Evolutionary conservation across 2,888 invertebrate genomes (phyloP).

Genomic region (Apodemia mormo): DNA sequence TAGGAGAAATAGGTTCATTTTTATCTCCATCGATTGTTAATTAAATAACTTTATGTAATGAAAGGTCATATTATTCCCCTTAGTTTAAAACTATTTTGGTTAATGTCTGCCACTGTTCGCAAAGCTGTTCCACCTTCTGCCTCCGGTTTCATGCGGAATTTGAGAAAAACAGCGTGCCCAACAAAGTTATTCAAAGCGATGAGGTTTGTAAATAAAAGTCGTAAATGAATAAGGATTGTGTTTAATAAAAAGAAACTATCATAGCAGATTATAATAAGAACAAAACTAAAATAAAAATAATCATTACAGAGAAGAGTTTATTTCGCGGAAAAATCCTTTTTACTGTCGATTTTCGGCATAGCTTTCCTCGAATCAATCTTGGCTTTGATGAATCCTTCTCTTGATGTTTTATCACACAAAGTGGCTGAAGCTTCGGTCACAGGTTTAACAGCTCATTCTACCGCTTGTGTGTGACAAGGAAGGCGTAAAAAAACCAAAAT

Average conservation of each 20-base stretch:
- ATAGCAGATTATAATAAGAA: constrained; percentile 8
- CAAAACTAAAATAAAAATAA: constrained; percentile 15
- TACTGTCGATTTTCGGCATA: constrained; percentile 19
- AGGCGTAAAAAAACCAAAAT: constrained; percentile 32
- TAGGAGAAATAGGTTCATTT: too few species aligned
- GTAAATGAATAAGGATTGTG: constrained; percentile 3
- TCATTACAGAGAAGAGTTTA: constrained; percentile 17
- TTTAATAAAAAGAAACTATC: constrained; percentile 13
- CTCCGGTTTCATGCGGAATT: constrained; percentile 11
- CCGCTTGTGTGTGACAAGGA: constrained; percentile 37
- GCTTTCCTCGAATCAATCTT: constrained; percentile 16
- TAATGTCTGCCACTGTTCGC: constrained; percentile 11
- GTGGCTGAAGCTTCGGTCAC: constrained; percentile 33
- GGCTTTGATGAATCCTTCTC: constrained; percentile 23
- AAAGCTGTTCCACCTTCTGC: constrained; percentile 14
- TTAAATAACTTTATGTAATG: constrained; percentile 2
- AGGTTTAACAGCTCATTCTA: constrained; percentile 36
- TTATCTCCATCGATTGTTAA: too few species aligned
- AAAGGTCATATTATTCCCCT: constrained; percentile 14
- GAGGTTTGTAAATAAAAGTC: constrained; percentile 19
- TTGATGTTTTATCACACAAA: constrained; percentile 28
- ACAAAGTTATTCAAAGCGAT: constrained; percentile 3
- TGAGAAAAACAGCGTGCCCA: constrained; percentile 6
- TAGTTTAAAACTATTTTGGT: constrained; percentile 17
- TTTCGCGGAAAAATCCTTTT: constrained; percentile 19